Evolutionary conservation across 2,888 invertebrate genomes (phyloP).

Genomic region (Dioctria rufipes): DNA sequence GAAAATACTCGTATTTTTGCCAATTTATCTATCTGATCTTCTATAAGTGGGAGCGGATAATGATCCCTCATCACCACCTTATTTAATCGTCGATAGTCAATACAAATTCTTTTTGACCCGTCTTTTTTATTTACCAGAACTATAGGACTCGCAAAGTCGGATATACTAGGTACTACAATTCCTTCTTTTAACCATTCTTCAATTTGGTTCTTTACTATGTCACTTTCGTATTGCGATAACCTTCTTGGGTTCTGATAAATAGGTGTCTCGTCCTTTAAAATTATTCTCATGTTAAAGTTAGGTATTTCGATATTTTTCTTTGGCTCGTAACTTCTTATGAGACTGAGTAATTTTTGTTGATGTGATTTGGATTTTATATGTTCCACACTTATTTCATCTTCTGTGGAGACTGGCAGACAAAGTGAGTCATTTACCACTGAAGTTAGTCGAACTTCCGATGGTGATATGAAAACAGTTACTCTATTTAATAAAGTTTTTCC

Average conservation of each 20-base stretch:
- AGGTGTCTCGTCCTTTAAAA: too few relatives aligned
- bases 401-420: background rate
- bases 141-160: constrained; percentile 47
- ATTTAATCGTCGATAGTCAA: constrained; percentile 45
- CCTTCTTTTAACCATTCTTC: background rate
- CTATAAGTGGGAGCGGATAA: constrained; percentile 51
- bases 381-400: background rate
- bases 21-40: constrained; percentile 53
- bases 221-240: background rate
- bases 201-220: background rate
- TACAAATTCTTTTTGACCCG: constrained; percentile 35
- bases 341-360: background rate
- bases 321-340: background rate
- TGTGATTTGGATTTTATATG: background rate
- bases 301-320: background rate
- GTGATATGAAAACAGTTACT: background rate
- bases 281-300: background rate
- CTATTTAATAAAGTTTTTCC: background rate
- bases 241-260: too few relatives aligned
- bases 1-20: too few relatives aligned
- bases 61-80: constrained; percentile 43
- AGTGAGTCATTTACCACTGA: background rate
- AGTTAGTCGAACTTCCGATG: background rate
- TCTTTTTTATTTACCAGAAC: constrained; percentile 30
- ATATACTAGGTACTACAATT: constrained; percentile 19